A percentile compares a stretch with the other conserved stretches of the same genome.
Evolutionary conservation across 2,113 vertebrate species (phyloP).

Genomic region (Aix galericulata): DNA sequence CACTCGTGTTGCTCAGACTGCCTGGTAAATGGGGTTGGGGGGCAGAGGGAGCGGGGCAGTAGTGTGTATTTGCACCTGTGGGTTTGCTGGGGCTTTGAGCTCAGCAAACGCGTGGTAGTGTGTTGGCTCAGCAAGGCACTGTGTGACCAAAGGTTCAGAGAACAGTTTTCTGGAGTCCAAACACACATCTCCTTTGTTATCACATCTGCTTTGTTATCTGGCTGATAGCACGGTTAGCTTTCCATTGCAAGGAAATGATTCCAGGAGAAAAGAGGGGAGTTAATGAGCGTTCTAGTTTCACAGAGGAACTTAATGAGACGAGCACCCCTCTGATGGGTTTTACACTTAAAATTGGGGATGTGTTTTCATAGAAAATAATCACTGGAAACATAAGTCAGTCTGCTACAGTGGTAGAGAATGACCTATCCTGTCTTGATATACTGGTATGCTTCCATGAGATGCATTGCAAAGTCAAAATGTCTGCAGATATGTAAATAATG

Average conservation of each 20-base stretch:
- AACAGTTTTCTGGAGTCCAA: not conserved
- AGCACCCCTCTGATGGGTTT: not conserved
- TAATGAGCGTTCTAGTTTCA: not conserved
- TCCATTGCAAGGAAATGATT: not conserved
- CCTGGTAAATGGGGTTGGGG: not conserved
- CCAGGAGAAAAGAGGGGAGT: not conserved
- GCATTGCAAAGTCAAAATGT: not conserved
- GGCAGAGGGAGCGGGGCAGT: not conserved
- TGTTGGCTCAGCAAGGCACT: not conserved
- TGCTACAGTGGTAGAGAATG: not conserved
- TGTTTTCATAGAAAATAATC: not conserved
- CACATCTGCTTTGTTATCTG: not conserved
- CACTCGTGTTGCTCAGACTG: not conserved
- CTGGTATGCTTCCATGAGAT: not conserved
- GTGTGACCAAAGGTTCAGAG: not conserved
- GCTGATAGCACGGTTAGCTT: not conserved
- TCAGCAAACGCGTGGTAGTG: not conserved
- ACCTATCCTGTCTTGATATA: not conserved
- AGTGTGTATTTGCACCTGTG: not conserved
- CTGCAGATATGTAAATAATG: not conserved
- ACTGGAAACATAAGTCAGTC: not conserved
- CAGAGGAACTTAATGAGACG: not conserved
- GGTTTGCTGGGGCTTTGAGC: not conserved
- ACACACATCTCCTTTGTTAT: accelerated
- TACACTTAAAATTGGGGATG: accelerated